Percentiles rank a stretch among this genome's conserved stretches.
Evolutionary conservation across 1,140 invertebrate genomes (phyloP).

Genomic region (Euura saliciscinereae): DNA sequence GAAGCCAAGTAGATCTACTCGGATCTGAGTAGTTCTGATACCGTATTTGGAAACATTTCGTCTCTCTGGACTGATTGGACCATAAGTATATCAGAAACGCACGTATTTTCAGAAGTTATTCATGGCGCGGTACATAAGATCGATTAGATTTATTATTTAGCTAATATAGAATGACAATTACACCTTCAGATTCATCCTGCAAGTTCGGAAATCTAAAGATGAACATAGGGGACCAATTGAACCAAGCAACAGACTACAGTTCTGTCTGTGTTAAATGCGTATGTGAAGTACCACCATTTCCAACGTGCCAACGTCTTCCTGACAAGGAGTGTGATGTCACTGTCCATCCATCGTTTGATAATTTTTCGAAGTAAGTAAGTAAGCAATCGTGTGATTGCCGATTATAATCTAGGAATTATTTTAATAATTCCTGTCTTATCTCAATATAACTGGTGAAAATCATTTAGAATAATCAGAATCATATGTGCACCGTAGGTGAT

Average conservation of each 20-base stretch:
- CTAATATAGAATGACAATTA: neutral
- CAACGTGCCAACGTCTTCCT: slow-evolving; percentile 35
- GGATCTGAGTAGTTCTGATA: no score
- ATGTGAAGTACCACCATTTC: slow-evolving; percentile 40
- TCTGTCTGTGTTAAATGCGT: slow-evolving; percentile 38
- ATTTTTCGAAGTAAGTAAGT: neutral
- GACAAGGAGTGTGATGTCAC: slow-evolving; percentile 23
- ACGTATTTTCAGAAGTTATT: neutral
- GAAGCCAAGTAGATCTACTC: no score
- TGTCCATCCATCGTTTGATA: neutral
- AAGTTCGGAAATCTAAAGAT: slow-evolving; percentile 37
- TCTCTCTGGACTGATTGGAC: no score
- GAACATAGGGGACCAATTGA: slow-evolving; percentile 39
- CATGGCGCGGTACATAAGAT: neutral
- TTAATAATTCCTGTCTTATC: no score
- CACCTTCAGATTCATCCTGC: slow-evolving; percentile 26
- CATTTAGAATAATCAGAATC: no score
- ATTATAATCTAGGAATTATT: no score
- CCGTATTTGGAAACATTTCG: no score
- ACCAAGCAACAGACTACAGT: slow-evolving; percentile 24
- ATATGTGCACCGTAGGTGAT: no score
- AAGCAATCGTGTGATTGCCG: no score
- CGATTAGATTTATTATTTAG: neutral
- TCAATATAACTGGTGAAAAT: no score
- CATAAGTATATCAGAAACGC: no score